Percentiles rank a stretch among this genome's conserved stretches.
phyloP scores from a whole-genome alignment of 2,113 vertebrate genomes.

The Bucco capensis region DNA sequence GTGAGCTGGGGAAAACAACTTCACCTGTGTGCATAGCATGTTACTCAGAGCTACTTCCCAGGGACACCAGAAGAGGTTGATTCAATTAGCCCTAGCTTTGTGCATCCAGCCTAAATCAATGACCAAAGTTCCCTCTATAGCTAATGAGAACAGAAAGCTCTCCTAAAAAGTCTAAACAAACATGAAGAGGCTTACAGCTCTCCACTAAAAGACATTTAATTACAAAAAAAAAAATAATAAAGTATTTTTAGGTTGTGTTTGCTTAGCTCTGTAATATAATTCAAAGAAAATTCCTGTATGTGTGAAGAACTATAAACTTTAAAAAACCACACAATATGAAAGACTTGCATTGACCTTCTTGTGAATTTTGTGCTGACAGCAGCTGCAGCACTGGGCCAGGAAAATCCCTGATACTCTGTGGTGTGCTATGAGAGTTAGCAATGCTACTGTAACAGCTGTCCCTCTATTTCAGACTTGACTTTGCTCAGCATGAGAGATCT shows the following conservation, averaged over 20 bases:
- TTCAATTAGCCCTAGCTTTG: background rate
- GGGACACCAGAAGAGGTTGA: background rate
- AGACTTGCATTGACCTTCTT: background rate
- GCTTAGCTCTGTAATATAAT: background rate
- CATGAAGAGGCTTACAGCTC: background rate
- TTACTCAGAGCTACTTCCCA: background rate
- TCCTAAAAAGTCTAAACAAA: background rate
- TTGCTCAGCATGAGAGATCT: background rate
- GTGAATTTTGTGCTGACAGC: background rate
- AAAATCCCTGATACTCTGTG: background rate
- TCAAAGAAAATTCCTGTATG: background rate
- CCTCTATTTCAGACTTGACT: background rate
- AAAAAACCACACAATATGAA: background rate
- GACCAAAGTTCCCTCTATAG: rapidly evolving
- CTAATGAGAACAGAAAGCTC: background rate
- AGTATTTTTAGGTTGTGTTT: background rate
- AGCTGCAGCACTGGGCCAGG: background rate
- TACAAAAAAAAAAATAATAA: background rate
- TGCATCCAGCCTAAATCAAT: background rate
- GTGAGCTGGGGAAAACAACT: background rate
- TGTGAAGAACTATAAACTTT: background rate
- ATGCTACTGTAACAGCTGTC: background rate
- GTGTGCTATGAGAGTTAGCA: background rate
- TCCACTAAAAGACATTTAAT: background rate
- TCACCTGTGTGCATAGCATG: background rate